Percentiles rank a stretch among this genome's conserved stretches.
These are phyloP conservation scores for Acanthosoma haemorrhoidale DNA, from an alignment of 2,888 invertebrate genomes.

Conservation along the genomic window DNA sequence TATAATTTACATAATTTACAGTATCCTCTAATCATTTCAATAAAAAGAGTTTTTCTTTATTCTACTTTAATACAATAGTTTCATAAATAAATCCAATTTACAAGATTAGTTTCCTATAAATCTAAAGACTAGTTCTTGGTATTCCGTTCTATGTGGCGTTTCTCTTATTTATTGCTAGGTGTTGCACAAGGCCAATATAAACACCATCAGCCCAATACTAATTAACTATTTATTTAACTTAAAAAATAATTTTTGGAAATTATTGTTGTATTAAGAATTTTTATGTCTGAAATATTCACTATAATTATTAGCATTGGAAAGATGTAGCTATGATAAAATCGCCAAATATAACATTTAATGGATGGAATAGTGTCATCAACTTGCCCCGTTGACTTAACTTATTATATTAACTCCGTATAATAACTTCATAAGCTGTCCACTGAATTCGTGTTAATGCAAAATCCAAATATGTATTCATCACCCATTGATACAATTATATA, in stretches of 20 bases:
- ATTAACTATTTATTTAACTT: too few relatives aligned
- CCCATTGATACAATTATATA: too few relatives aligned
- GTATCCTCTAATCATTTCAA: constrained; percentile 6
- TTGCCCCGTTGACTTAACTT: too few relatives aligned
- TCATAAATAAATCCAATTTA: constrained; percentile 14
- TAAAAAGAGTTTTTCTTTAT: neutral
- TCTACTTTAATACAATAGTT: neutral
- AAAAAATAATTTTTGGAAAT: too few relatives aligned
- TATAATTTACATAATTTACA: constrained; percentile 28
- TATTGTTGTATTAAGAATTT: too few relatives aligned
- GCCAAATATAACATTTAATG: constrained; percentile 1
- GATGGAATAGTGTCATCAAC: neutral
- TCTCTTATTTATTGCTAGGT: neutral
- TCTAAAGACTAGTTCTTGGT: constrained; percentile 24
- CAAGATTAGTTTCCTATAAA: constrained; percentile 2
- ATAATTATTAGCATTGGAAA: neutral
- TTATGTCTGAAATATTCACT: too few relatives aligned
- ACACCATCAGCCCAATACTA: neutral
- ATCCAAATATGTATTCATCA: too few relatives aligned
- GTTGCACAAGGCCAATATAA: neutral
- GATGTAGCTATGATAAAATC: neutral
- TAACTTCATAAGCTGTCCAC: too few relatives aligned
- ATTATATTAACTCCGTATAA: too few relatives aligned
- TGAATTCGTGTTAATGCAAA: too few relatives aligned
- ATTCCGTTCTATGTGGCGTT: neutral